Percentiles rank a stretch among this genome's conserved stretches.
phyloP scores from a whole-genome alignment of 2,888 invertebrate genomes.

The Drosophila affinis region DNA sequence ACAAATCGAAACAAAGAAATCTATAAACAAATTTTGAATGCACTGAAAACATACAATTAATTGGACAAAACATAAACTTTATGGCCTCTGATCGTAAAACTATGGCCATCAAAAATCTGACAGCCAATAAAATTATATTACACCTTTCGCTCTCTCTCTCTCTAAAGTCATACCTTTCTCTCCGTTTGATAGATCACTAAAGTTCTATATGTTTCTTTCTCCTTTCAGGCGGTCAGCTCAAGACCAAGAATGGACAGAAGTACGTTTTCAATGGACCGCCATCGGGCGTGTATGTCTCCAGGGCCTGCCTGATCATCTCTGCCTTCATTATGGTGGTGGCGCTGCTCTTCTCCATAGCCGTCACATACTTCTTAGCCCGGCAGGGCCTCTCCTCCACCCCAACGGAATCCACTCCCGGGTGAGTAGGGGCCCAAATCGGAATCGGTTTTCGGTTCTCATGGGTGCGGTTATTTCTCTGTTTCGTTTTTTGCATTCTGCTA shows the following conservation, averaged over 20 bases:
- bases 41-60: slow-evolving; percentile 40
- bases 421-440: slow-evolving; percentile 57
- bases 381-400: slow-evolving; percentile 42
- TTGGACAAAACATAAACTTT: slow-evolving; percentile 56
- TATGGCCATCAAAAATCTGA: slow-evolving; percentile 10
- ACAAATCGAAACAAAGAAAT: slow-evolving; percentile 25
- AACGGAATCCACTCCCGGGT: slow-evolving; percentile 65
- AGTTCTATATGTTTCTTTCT: neutral
- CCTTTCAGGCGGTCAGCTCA: slow-evolving; percentile 83
- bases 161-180: slow-evolving; percentile 18
- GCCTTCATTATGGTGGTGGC: slow-evolving; percentile 75
- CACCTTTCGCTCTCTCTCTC: neutral
- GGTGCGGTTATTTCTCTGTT: slow-evolving; percentile 42
- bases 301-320: slow-evolving; percentile 78
- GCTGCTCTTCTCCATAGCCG: slow-evolving; percentile 78
- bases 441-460: slow-evolving; percentile 13
- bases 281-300: slow-evolving; percentile 82
- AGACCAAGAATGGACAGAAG: slow-evolving; percentile 84
- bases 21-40: slow-evolving; percentile 50
- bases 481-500: slow-evolving; percentile 53
- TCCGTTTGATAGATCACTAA: neutral
- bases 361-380: slow-evolving; percentile 82
- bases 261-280: slow-evolving; percentile 83
- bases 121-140: slow-evolving; percentile 29
- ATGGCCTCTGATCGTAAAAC: slow-evolving; percentile 29